phyloP scores from a whole-genome alignment of 2,113 vertebrate genomes.

The Pseudopodoces humilis region DNA sequence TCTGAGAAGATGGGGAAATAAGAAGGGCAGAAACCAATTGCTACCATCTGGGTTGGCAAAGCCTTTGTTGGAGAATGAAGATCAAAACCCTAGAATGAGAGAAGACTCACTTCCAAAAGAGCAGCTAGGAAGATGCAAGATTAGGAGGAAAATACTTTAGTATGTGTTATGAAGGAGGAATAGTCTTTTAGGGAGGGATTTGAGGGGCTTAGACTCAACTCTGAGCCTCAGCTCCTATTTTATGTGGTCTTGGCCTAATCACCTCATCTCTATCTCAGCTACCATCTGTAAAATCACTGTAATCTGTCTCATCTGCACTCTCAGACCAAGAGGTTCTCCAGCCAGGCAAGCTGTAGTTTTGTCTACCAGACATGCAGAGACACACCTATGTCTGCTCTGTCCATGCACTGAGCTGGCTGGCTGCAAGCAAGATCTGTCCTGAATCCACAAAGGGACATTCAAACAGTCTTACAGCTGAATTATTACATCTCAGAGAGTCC shows the following conservation, averaged over 20 bases:
- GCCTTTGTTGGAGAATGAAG: neutral
- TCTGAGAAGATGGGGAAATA: neutral
- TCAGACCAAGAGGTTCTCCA: neutral
- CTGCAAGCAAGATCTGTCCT: neutral
- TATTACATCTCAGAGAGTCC: neutral
- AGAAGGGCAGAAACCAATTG: conserved; percentile 37
- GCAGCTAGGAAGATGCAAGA: neutral
- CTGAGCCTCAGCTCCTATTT: neutral
- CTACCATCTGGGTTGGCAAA: conserved; percentile 41
- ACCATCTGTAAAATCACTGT: neutral
- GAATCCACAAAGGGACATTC: neutral
- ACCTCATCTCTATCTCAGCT: neutral
- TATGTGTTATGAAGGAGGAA: neutral
- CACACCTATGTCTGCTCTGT: neutral
- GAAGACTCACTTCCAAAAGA: neutral
- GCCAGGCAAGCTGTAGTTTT: neutral
- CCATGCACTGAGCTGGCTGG: neutral
- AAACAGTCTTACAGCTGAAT: neutral
- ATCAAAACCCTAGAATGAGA: neutral
- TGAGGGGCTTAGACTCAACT: neutral
- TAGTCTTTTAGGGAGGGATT: neutral
- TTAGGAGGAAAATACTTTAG: neutral
- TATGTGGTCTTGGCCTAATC: neutral
- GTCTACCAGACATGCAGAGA: neutral
- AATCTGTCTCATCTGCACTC: neutral